Percentiles rank a stretch among this genome's conserved stretches.
Evolutionary conservation across 2,888 invertebrate genomes (phyloP).

Genomic region (Eristalis tenax): DNA sequence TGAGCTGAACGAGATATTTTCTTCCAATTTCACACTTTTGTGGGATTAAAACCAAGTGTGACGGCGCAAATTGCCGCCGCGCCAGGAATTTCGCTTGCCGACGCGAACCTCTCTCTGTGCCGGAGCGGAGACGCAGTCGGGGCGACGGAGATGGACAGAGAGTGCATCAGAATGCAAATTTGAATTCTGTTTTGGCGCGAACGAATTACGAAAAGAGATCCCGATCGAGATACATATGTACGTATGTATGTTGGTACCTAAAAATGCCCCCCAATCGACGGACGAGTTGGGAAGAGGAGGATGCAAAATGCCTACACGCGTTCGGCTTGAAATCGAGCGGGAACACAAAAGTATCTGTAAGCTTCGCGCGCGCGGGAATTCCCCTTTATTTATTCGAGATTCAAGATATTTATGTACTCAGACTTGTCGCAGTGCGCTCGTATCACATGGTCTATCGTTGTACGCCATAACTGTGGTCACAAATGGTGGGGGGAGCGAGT

Average conservation of each 20-base stretch:
- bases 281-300: slow-evolving; percentile 18
- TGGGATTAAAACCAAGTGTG: slow-evolving; percentile 65
- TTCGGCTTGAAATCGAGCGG: slow-evolving; percentile 37
- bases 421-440: slow-evolving; percentile 30
- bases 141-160: not conserved
- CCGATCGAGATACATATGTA: slow-evolving; percentile 48
- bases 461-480: not conserved
- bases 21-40: slow-evolving; percentile 69
- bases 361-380: slow-evolving; percentile 42
- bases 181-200: slow-evolving; percentile 69
- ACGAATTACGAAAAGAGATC: slow-evolving; percentile 52
- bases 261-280: slow-evolving; percentile 19
- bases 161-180: slow-evolving; percentile 53
- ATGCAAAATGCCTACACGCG: slow-evolving; percentile 58
- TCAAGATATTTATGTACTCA: slow-evolving; percentile 39
- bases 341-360: slow-evolving; percentile 23
- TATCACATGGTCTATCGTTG: slow-evolving; percentile 25
- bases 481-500: not conserved
- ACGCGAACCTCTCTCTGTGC: slow-evolving; percentile 4
- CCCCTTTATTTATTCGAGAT: slow-evolving; percentile 19
- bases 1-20: slow-evolving; percentile 41
- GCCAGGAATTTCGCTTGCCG: slow-evolving; percentile 28
- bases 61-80: slow-evolving; percentile 64
- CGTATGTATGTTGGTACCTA: not conserved
- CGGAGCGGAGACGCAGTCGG: not conserved